Evolutionary conservation across 2,888 invertebrate genomes (phyloP), one percentile per base, ranked within the genome.

Genomic region (Achlya flavicornis): DNA sequence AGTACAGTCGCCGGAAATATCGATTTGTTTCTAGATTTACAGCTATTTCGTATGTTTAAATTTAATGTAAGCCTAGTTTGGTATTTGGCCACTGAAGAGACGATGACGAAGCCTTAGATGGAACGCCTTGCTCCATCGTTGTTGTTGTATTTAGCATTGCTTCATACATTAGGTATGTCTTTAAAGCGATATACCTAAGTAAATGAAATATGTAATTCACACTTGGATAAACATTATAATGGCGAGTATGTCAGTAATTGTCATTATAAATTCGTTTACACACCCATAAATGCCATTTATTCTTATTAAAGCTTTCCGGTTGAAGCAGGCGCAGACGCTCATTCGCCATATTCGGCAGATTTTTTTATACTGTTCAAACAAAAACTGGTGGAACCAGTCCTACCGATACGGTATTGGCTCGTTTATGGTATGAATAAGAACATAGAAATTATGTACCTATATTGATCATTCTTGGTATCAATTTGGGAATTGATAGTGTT

Each of bases 361-460:
- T 19, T 19, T 58, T 61, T 62, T 57, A 63, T 61, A 64, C 60
- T 63, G 60, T 48, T 43, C 57, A 61, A 62, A 48, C 46, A 3
- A 12, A 63, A 72, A 72, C 69, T 66, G 62, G 72, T 73, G 61
- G 26, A 48, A 63, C 72, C 61, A 66, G 69, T 70, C 70, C 48
- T 57, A 61, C 11, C 35, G 62, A 64, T 66, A 70, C 59, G 66
- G 46, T 57, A 35, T n/a, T 46, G 46, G 46, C 46, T 53, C 53
- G 19, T n/a, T 7, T 19, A 7, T 53, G 7, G 53, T 53, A 53
- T 10, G 10, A 19, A 10, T 19, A 53, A 7, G 19, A 53, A 8
- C 53, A n/a, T 53, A 19, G 53, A 53, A 53, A 53, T 8, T 53
- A 14, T 53, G 53, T 19, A 19, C 7, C 53, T 14, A 53, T 53